Conservation (phyloP, 2,888 invertebrate genomes). For the Tribolium freemani region DNA sequence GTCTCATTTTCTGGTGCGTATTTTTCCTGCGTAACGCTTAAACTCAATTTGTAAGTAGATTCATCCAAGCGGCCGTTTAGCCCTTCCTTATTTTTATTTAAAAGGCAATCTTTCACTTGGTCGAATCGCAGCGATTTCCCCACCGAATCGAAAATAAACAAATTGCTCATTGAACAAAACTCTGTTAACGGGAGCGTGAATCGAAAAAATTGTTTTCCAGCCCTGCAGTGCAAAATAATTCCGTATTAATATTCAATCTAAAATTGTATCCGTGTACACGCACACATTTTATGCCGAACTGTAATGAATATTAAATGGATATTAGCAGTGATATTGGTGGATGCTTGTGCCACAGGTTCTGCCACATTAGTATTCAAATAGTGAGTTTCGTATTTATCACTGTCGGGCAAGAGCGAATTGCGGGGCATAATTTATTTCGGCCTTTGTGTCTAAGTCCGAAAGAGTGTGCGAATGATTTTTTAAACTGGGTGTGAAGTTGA, state of each 20-base stretch:
- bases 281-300: conserved; percentile 37
- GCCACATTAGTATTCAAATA: conserved; percentile 39
- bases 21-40: neutral
- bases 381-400: conserved; percentile 34
- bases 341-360: conserved; percentile 44
- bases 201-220: conserved; percentile 9
- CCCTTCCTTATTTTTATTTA: conserved; percentile 1
- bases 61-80: neutral
- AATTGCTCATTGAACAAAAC: conserved; percentile 2
- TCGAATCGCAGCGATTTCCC: neutral
- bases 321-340: conserved; percentile 42
- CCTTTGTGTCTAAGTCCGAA: neutral
- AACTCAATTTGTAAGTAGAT: neutral
- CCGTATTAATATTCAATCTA: conserved; percentile 43
- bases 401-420: conserved; percentile 21
- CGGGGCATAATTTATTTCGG: conserved; percentile 33
- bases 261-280: conserved; percentile 30
- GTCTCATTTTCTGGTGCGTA: neutral
- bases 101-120: neutral
- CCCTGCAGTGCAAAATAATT: conserved; percentile 3
- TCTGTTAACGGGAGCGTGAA: neutral
- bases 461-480: neutral
- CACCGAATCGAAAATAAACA: neutral
- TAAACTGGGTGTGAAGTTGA: conserved; percentile 11
- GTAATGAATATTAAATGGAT: conserved; percentile 45